These are phyloP conservation scores for Thalassarche chlororhynchos DNA, from an alignment of 2,113 vertebrate species.

Conservation along the genomic window DNA sequence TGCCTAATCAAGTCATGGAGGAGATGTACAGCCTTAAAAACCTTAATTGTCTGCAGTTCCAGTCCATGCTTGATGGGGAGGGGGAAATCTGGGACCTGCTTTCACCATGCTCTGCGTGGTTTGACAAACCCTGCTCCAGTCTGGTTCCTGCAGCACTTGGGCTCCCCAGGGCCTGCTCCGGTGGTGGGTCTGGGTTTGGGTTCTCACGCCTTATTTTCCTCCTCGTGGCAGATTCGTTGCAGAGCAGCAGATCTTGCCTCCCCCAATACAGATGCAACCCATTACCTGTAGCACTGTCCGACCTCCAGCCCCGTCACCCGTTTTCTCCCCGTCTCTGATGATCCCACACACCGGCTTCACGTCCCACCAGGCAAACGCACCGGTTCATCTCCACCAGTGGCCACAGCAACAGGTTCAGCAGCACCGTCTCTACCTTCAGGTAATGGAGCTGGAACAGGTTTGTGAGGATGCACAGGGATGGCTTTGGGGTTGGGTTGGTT, in stretches of 20 bases:
- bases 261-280: conserved; percentile 72
- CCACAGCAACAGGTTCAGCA: conserved; percentile 75
- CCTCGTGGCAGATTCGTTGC: conserved; percentile 73
- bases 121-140: conserved; percentile 40
- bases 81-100: background rate
- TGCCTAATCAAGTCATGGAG: background rate
- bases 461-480: background rate
- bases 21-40: background rate
- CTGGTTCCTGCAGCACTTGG: background rate
- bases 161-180: fast-evolving
- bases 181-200: background rate
- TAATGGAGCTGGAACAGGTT: background rate
- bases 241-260: conserved; percentile 78
- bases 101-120: background rate
- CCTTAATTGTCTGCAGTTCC: background rate
- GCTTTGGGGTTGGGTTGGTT: background rate
- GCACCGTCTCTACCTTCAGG: conserved; percentile 83
- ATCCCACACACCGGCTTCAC: conserved; percentile 75
- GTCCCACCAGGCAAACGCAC: conserved; percentile 72
- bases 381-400: conserved; percentile 68
- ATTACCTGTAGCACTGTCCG: conserved; percentile 72
- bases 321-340: conserved; percentile 79
- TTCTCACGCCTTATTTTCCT: background rate
- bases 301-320: conserved; percentile 66
- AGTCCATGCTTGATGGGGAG: background rate